Conservation (phyloP, 2,888 invertebrate genomes). For the Calameuta pallipes region DNA sequence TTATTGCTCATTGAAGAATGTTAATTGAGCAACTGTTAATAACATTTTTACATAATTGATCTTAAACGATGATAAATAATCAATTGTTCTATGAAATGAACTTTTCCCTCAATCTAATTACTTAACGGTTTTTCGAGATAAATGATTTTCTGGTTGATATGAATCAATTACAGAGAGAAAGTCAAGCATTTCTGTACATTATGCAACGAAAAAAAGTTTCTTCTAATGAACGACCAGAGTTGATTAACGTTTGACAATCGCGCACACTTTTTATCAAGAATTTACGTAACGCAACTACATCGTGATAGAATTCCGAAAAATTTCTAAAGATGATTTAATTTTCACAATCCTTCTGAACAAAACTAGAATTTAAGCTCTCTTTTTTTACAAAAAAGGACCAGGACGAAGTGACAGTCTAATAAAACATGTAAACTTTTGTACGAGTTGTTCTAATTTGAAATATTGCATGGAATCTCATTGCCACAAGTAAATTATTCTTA, state of each 20-base stretch:
- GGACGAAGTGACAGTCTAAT: neutral
- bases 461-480: neutral
- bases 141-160: neutral
- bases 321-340: neutral
- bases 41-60: neutral
- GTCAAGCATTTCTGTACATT: neutral
- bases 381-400: too few relatives aligned
- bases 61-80: neutral
- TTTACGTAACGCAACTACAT: neutral
- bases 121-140: neutral
- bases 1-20: neutral
- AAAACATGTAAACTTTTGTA: neutral
- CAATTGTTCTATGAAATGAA: neutral
- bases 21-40: neutral
- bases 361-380: neutral
- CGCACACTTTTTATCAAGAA: neutral
- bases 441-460: neutral
- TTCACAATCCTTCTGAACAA: neutral
- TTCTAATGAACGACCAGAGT: neutral
- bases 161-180: neutral
- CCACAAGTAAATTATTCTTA: neutral
- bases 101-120: neutral
- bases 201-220: neutral
- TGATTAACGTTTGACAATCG: neutral
- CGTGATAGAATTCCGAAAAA: neutral